phyloP scores from a whole-genome alignment of 2,797 vertebrate genomes.

The Bradypodion ventrale region DNA sequence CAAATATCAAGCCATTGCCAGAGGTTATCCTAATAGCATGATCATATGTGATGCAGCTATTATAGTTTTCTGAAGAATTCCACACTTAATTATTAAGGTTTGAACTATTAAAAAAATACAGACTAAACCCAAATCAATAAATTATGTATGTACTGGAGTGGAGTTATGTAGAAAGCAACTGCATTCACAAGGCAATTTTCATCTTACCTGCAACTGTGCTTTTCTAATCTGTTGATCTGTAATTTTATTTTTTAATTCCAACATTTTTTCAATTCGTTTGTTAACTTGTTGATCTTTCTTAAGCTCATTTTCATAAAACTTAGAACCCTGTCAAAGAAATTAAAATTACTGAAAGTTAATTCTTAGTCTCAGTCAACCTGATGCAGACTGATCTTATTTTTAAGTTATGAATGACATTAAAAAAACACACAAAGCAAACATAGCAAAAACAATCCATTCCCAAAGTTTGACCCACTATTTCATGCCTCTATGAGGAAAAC shows the following conservation, averaged over 20 bases:
- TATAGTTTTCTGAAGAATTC: background rate
- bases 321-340: conserved; percentile 85
- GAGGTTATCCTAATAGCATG: background rate
- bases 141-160: background rate
- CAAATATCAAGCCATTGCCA: background rate
- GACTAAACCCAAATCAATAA: conserved; percentile 1
- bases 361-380: conserved; percentile 11
- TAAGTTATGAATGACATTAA: background rate
- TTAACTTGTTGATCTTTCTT: conserved; percentile 95
- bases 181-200: background rate
- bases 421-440: background rate
- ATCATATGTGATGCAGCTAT: background rate
- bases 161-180: background rate
- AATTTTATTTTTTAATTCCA: conserved; percentile 86
- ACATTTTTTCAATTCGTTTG: conserved; percentile 91
- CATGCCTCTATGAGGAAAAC: background rate
- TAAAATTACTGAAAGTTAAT: conserved; percentile 41
- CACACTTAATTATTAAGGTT: background rate
- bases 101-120: no score
- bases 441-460: background rate
- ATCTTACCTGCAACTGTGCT: conserved; percentile 82
- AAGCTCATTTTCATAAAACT: conserved; percentile 92
- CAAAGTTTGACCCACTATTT: background rate
- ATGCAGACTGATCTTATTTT: background rate
- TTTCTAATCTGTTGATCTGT: conserved; percentile 85